These are phyloP conservation scores for Siphamia tubifer DNA, from an alignment of 2,113 vertebrate species.

Conservation along the genomic window DNA sequence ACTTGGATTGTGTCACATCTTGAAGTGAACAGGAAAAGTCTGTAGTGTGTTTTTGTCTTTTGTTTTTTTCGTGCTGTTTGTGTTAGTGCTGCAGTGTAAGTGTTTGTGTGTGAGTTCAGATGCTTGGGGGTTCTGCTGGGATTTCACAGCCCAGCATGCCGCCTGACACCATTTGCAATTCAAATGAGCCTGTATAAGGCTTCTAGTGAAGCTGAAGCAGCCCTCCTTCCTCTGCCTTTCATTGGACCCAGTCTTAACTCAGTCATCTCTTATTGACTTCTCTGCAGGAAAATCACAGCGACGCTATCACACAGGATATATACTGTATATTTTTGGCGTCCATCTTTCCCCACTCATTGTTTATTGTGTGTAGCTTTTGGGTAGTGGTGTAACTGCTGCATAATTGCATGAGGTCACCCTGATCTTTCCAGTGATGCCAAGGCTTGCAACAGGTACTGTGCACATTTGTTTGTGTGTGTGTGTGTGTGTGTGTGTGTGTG, in stretches of 20 bases:
- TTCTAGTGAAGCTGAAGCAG: constrained; percentile 30
- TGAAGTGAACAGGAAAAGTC: background rate
- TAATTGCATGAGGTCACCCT: constrained; percentile 24
- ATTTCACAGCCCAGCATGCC: constrained; percentile 52
- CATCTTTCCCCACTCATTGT: background rate
- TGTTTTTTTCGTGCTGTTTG: background rate
- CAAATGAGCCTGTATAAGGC: constrained; percentile 60
- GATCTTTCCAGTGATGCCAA: constrained; percentile 4
- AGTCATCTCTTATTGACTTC: constrained; percentile 19
- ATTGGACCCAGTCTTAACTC: constrained; percentile 42
- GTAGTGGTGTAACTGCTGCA: background rate
- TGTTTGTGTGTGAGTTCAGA: constrained; percentile 40
- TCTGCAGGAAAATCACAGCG: background rate
- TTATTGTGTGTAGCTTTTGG: background rate
- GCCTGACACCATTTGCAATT: constrained; percentile 67
- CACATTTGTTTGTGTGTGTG: background rate
- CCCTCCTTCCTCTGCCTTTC: constrained; percentile 29
- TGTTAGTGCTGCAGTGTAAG: background rate
- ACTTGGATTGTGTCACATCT: background rate
- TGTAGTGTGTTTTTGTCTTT: background rate
- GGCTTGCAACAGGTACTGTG: constrained; percentile 6
- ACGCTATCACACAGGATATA: background rate
- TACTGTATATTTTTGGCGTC: background rate
- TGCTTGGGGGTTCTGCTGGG: constrained; percentile 44
- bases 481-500: background rate